Conservation (phyloP, 2,888 invertebrate genomes). For the Pyrrhopygopsis socrates region DNA sequence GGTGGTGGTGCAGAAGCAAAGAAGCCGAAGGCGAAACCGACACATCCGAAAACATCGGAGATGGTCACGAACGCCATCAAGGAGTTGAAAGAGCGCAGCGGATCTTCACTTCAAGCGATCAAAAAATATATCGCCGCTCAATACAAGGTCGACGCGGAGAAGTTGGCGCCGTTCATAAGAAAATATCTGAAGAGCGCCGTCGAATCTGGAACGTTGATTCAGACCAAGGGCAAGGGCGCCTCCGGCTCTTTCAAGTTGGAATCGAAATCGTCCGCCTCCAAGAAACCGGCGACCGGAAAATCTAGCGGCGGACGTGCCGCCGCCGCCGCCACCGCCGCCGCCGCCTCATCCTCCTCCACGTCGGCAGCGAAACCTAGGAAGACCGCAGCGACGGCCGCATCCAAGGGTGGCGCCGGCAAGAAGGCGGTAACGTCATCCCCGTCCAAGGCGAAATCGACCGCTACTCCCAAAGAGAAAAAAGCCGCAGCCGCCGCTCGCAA, state of each 20-base stretch:
- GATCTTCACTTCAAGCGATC: no score
- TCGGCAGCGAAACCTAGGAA: constrained; percentile 83
- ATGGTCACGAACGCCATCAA: constrained; percentile 96
- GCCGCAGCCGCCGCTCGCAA: not conserved
- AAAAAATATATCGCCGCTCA: constrained; percentile 96
- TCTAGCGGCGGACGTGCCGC: constrained; percentile 32
- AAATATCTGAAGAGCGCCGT: constrained; percentile 95
- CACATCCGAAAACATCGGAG: constrained; percentile 88
- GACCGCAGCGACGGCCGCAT: constrained; percentile 78
- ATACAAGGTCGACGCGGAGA: constrained; percentile 95
- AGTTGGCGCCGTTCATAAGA: constrained; percentile 95
- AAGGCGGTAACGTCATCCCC: constrained; percentile 84
- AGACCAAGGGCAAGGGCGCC: constrained; percentile 84
- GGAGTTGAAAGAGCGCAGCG: constrained; percentile 94
- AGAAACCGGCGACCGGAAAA: no score
- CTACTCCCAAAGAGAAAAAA: constrained; percentile 59
- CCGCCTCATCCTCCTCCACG: no score
- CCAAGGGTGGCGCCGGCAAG: constrained; percentile 78
- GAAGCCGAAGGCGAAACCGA: constrained; percentile 90
- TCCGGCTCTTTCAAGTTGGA: constrained; percentile 92
- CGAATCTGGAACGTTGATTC: constrained; percentile 93
- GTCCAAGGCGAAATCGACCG: constrained; percentile 69
- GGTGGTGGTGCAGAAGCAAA: constrained; percentile 76
- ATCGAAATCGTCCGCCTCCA: no score
- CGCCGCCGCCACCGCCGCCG: constrained; percentile 79